Conservation (phyloP, 2,888 invertebrate genomes). For the Bembecia ichneumoniformis region DNA sequence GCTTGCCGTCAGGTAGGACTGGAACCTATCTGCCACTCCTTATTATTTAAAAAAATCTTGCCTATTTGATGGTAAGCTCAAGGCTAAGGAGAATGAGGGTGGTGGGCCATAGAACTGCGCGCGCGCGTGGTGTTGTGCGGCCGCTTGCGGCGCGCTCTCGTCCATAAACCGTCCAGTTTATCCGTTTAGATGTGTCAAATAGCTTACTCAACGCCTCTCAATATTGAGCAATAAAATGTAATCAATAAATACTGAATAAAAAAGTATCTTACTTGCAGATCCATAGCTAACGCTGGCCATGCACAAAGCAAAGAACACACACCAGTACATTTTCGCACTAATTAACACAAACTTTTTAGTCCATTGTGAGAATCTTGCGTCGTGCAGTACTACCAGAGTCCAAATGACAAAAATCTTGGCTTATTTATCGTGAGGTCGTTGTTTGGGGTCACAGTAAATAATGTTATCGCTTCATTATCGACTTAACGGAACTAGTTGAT, state of each 20-base stretch:
- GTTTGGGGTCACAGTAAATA: conserved; percentile 53
- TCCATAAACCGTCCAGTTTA: no score
- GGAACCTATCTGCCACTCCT: no score
- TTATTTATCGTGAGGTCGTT: conserved; percentile 40
- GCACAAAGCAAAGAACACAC: conserved; percentile 52
- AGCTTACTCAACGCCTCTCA: no score
- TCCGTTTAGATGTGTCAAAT: no score
- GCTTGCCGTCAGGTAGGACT: no score
- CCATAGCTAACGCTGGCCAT: conserved; percentile 34
- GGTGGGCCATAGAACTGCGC: no score
- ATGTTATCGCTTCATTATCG: conserved; percentile 52
- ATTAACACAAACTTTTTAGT: conserved; percentile 26
- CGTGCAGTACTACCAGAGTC: conserved; percentile 29
- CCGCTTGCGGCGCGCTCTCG: no score
- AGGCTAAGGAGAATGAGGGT: no score
- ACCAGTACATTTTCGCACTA: conserved; percentile 44
- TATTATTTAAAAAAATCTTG: no score
- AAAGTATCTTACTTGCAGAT: conserved; percentile 47
- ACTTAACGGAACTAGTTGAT: conserved; percentile 18
- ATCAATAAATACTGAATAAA: not conserved
- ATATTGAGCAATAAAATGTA: no score
- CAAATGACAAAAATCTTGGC: conserved; percentile 44
- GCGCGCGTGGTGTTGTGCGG: no score
- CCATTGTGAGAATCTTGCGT: conserved; percentile 32
- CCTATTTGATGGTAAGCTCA: no score